phyloP scores from a whole-genome alignment of 1,140 invertebrate species.

The Mylabris phalerata region DNA sequence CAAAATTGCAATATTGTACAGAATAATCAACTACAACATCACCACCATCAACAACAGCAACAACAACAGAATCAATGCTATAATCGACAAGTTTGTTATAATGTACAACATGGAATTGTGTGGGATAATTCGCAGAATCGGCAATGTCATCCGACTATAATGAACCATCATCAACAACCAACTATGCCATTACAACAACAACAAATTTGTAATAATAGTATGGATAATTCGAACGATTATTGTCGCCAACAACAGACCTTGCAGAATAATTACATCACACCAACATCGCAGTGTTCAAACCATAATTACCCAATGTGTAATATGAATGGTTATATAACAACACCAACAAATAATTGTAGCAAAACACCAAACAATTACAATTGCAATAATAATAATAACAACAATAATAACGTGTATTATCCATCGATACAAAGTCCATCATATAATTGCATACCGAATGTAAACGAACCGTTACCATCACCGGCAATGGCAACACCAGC shows the following conservation, averaged over 20 bases:
- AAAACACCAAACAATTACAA: constrained; percentile 2
- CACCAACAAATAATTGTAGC: constrained; percentile 17
- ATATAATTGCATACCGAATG: constrained; percentile 26
- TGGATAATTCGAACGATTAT: no score
- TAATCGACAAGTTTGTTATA: constrained; percentile 22
- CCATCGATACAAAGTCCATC: constrained; percentile 12
- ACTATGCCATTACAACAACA: constrained; percentile 19
- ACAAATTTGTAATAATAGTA: background rate
- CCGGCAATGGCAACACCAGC: constrained; percentile 53
- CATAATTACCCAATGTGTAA: constrained; percentile 40
- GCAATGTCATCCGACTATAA: constrained; percentile 17
- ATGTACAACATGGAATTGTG: constrained; percentile 12
- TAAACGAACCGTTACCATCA: constrained; percentile 49
- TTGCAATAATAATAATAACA: constrained; percentile 1
- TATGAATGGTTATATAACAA: constrained; percentile 9
- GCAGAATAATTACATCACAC: constrained; percentile 41
- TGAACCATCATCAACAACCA: constrained; percentile 21
- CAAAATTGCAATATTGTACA: constrained; percentile 12
- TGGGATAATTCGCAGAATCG: constrained; percentile 17
- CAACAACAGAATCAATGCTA: constrained; percentile 40
- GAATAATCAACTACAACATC: constrained; percentile 19
- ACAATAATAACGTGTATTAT: constrained; percentile 8
- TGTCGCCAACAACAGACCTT: background rate
- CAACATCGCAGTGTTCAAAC: constrained; percentile 43
- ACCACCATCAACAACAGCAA: constrained; percentile 36